phyloP scores from a whole-genome alignment of 2,113 vertebrate species.

The Typhlomys cinereus region DNA sequence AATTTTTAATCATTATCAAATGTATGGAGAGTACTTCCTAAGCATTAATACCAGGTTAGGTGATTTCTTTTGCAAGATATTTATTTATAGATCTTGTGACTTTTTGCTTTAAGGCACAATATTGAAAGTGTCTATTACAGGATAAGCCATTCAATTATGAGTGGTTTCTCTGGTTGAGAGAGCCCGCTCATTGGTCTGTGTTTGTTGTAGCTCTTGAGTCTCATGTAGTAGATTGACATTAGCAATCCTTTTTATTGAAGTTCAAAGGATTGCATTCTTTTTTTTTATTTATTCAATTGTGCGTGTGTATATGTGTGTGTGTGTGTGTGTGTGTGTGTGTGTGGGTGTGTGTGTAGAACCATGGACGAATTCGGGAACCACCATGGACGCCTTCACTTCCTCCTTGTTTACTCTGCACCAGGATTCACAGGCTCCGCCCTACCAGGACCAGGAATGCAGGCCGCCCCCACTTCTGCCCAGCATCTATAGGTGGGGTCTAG shows the following conservation, averaged over 20 bases:
- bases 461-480: no score
- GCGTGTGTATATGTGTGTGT: no score
- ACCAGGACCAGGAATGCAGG: no score
- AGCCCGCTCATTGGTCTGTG: neutral
- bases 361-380: no score
- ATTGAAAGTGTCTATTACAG: neutral
- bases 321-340: no score
- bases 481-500: no score
- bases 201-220: neutral
- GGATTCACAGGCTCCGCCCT: no score
- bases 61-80: neutral
- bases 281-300: no score
- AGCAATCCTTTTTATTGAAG: neutral
- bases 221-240: neutral
- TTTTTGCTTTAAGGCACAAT: neutral
- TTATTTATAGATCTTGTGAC: constrained; percentile 24
- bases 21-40: neutral
- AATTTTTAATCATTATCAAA: neutral
- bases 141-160: neutral
- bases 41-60: neutral
- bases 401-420: no score
- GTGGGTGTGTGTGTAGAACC: no score
- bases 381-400: no score
- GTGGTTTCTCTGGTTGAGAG: neutral
- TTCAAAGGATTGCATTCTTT: neutral